Base-by-base conservation (phyloP, 2,797 vertebrate genomes). In the Poeciliopsis infans region DNA sequence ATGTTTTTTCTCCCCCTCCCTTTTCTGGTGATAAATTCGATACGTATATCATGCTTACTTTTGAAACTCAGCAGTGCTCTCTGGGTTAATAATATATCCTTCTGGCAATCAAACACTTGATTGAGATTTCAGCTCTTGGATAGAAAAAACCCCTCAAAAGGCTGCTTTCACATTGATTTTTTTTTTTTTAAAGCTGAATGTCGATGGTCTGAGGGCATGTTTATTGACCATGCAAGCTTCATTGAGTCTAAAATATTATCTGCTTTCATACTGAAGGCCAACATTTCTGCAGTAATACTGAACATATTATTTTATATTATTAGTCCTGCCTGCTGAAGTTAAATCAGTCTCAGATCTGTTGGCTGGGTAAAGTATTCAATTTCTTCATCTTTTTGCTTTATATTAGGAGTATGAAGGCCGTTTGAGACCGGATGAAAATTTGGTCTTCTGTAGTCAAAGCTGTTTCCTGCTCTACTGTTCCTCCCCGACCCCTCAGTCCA, bases 381-480 rank as follows among this genome's bases (percentile, higher is more conserved):
- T 70, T 70, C 13, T 45, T 57, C 76, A 78, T 33, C 31, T 85
- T 88, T n/a, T 61, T 85, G 87, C 85, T 41, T 88, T 75, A 85
- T 55, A 7, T 77, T 49, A 95, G 95, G 92, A 91, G 66, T 95
- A 94, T 81, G 95, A 96, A 47, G 86, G 91, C 74, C 88, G 92
- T 83, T 91, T 93, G 33, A 96, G 96, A 88, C 90, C 94, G 70
- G 95, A 96, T 76, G 96, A 96, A 76, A 96, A 97, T 84, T 89
- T 97, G 77, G 97, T 99, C 68, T 99, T 99, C 92, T 99, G 98
- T 89, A 99, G 98, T 91, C 98, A 99, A 92, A 98, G 97, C 94
- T 99, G 98, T 94, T 99, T 98, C 87, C 93, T 99, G 86, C 97
- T 99, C 71, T 97, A 97, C 92, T 98, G 97, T 51, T 96, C 97